Evolutionary conservation across 1,140 invertebrate genomes (phyloP), one percentile per base, ranked within the genome.

Genomic region (Globodera rostochiensis): DNA sequence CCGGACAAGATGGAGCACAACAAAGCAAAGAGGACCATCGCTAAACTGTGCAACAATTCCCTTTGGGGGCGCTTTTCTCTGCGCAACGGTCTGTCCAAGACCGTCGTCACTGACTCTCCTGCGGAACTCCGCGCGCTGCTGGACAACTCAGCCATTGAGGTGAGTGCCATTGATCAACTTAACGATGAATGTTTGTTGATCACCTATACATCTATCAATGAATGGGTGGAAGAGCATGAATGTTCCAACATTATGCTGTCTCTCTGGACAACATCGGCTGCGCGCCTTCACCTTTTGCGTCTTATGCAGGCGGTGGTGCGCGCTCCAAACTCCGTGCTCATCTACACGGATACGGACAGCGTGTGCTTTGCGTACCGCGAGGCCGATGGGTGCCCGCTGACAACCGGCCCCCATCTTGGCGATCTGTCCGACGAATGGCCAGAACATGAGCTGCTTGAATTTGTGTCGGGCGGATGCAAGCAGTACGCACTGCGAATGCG

Each of bases 401-500:
- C 11, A 3, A 66, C n/a, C 46, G 67, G 74, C 13, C 47, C 47
- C 47, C 67, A 76, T 15, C 74, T 76, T 76, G 74, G 74, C 9
- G 47, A 76, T 6, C 13, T 71, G 70, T 46, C 70, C 8, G 70
- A 71, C 6, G 70, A 71, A 8, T 71, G 49, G 45, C 70, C 70
- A 3, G 49, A 71, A 11, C 70, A 71, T 50, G 49, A 46, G 13
- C 45, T 71, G 45, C 70, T 71, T 6, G 70, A 71, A 50, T 71
- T 46, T 15, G 45, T 46, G 6, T 71, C 70, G 13, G 70, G 70
- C 9, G 70, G 70, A 15, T 46, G 45, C 15, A 71, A 71, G 6
- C 70, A 71, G 15, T 76, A 76, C n/a, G 74, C 74, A 76, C 13
- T 76, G 36, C 11, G 67, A 15, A 57, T 76, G 74, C 47, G 74